Base-by-base conservation (phyloP, 2,797 vertebrate species). In the Bradypus variegatus region DNA sequence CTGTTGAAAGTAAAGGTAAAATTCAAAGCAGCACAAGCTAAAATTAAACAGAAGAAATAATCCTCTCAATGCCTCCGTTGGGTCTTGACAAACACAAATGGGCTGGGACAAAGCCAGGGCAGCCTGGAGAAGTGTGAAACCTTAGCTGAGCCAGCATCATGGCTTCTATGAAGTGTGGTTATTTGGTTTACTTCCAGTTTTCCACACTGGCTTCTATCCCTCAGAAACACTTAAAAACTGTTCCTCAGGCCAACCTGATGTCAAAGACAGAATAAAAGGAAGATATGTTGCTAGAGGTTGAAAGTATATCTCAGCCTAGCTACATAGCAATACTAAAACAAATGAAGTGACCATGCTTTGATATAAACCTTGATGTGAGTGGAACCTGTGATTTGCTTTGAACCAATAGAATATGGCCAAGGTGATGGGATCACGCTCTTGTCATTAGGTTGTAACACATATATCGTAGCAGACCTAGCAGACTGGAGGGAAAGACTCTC, bases 11-110 rank as follows among this genome's bases (percentile, higher is more conserved):
- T 70, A 85, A 89, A n/a, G 80, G 58, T 48, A 72, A 93, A 90
- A 94, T 50, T 82, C 58, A 65, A 93, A 90, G 50, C 69, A 91
- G 21, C 53, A 55, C 75, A 82, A 12, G 8, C 12, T 89, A 60
- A 87, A 93, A 76, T 64, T 58, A 65, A 84, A 64, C 25, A 58
- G 82, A 84, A 79, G 79, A 86, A 86, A 91, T 36, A 80, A 48
- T 64, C 15, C 77, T 19, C 69, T 36, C 7, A 19, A 14, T 80
- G 29, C 10, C 33, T 79, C 62, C 29, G 45, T 5, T 25, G 25
- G 64, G 58, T 18, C 25, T 80, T 70, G 69, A 36, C 50, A 81
- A 85, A 84, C 62, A 73, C 31, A 88, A 50, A 55, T 4, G 12
- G 25, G 27, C 45, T 87, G 58, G 21, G 14, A 23, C 58, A 55